These are phyloP conservation scores for Anolis apletophallus DNA, from an alignment of 2,797 vertebrate genomes.

Conservation along the genomic window DNA sequence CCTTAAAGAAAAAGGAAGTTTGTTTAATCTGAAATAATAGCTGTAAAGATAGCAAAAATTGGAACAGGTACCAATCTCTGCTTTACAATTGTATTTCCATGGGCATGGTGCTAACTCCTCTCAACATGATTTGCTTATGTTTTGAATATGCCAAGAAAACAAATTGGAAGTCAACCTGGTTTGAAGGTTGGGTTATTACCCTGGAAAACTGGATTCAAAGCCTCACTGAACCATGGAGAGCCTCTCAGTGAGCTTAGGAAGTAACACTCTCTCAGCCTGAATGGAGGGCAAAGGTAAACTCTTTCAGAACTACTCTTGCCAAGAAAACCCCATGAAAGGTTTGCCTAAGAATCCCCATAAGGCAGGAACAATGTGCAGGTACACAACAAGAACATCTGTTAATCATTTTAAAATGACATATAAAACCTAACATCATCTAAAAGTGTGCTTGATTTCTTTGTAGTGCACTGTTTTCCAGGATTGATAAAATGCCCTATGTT, in stretches of 20 bases:
- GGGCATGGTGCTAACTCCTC: neutral
- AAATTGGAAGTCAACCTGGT: neutral
- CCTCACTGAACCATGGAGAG: too few relatives aligned
- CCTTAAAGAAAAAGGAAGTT: neutral
- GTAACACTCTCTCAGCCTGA: too few relatives aligned
- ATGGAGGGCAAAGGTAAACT: too few relatives aligned
- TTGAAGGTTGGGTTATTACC: too few relatives aligned
- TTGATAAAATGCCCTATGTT: neutral
- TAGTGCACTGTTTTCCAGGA: conserved; percentile 17
- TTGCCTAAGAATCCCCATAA: too few relatives aligned
- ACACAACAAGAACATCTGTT: conserved; percentile 17
- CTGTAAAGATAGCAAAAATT: neutral
- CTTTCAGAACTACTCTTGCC: too few relatives aligned
- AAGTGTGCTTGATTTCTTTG: conserved; percentile 3
- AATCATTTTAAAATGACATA: conserved; percentile 13
- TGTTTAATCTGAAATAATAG: neutral
- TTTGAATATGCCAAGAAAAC: conserved; percentile 19
- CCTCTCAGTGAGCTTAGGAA: too few relatives aligned
- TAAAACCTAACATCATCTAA: neutral
- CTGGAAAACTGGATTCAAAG: too few relatives aligned
- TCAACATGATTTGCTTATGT: neutral
- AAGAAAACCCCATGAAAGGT: too few relatives aligned
- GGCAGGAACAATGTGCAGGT: too few relatives aligned
- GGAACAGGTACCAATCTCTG: neutral
- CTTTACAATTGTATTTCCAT: neutral